Evolutionary conservation across 2,888 invertebrate species (phyloP).

Genomic region (Endomychus coccineus): DNA sequence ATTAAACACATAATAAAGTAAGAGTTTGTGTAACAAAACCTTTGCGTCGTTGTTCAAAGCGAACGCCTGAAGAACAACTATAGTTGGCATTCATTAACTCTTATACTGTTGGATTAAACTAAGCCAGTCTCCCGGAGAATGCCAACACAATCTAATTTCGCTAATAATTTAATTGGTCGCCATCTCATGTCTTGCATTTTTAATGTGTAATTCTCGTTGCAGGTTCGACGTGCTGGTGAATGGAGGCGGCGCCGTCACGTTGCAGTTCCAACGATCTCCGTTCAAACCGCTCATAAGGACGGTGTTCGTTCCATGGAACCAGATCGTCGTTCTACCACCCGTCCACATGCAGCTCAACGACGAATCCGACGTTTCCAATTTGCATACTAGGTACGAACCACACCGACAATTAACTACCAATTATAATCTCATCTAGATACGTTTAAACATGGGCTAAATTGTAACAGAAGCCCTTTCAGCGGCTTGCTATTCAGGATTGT

Average conservation of each 20-base stretch:
- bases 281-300: constrained; percentile 83
- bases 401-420: background rate
- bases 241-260: constrained; percentile 94
- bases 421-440: background rate
- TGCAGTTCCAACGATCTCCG: constrained; percentile 93
- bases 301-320: constrained; percentile 96
- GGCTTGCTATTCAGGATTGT: too few species aligned
- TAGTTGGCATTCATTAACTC: too few species aligned
- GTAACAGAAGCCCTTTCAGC: too few species aligned
- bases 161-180: too few species aligned
- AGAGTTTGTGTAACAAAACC: too few species aligned
- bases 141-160: too few species aligned
- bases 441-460: too few species aligned
- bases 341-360: constrained; percentile 81
- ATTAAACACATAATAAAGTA: too few species aligned
- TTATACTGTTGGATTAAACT: too few species aligned
- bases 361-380: constrained; percentile 44
- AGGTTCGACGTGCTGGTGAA: constrained; percentile 99
- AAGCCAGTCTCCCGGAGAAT: too few species aligned
- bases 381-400: constrained; percentile 31
- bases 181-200: constrained; percentile 25
- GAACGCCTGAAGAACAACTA: too few species aligned
- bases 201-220: constrained; percentile 20
- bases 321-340: constrained; percentile 87
- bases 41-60: too few species aligned